A percentile compares a stretch with the other conserved stretches of the same genome.
Conservation (phyloP, 2,888 invertebrate species). For the Synergus gifuensis region DNA sequence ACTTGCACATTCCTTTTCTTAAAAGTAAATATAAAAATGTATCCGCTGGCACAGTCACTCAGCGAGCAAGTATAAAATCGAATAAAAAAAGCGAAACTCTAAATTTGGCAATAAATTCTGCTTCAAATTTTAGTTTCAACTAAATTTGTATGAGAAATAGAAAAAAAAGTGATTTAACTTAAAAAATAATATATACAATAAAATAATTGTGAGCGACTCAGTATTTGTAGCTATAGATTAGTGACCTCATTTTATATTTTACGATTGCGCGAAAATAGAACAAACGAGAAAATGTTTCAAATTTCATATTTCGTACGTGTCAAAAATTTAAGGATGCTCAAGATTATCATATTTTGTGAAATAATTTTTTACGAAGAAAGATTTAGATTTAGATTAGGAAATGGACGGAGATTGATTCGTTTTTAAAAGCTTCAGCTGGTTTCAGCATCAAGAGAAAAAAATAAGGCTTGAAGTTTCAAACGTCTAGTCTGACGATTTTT, state of each 20-base stretch:
- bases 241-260: constrained; percentile 6
- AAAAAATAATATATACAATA: neutral
- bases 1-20: constrained; percentile 4
- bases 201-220: neutral
- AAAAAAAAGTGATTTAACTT: neutral
- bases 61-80: neutral
- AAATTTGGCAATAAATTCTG: neutral
- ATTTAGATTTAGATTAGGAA: neutral
- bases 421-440: neutral
- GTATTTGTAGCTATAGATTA: neutral
- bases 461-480: neutral
- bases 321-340: neutral
- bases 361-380: neutral
- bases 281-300: constrained; percentile 31
- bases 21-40: constrained; percentile 4
- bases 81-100: neutral
- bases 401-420: constrained; percentile 11
- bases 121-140: neutral
- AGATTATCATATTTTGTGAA: neutral
- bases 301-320: neutral
- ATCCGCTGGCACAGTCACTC: neutral
- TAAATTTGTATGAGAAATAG: constrained; percentile 1
- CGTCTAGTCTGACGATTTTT: too few relatives aligned
- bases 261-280: neutral
- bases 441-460: neutral